These are phyloP conservation scores for Zaprionus bogoriensis DNA, from an alignment of 2,888 invertebrate species.

Conservation along the genomic window DNA sequence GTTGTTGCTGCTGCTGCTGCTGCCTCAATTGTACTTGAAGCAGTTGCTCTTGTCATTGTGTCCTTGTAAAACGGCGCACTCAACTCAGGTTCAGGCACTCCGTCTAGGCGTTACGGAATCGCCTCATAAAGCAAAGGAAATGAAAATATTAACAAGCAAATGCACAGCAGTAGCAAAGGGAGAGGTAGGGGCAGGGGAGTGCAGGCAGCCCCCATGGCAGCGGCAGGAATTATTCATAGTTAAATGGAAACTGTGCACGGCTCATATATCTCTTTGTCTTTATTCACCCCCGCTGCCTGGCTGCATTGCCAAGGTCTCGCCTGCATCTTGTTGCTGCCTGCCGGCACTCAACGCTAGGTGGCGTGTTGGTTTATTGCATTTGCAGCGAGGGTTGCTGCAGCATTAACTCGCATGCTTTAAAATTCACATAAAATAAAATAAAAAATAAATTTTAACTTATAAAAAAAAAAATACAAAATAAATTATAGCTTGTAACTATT, in stretches of 20 bases:
- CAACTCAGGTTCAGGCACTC: slow-evolving; percentile 46
- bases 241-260: slow-evolving; percentile 66
- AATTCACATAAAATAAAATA: too few relatives aligned
- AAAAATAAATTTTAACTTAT: too few relatives aligned
- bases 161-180: slow-evolving; percentile 57
- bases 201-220: neutral
- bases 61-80: slow-evolving; percentile 66
- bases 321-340: slow-evolving; percentile 1
- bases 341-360: slow-evolving; percentile 41
- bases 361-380: slow-evolving; percentile 46
- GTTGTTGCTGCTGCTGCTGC: slow-evolving; percentile 21
- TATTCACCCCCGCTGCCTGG: neutral
- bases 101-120: slow-evolving; percentile 65
- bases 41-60: slow-evolving; percentile 71
- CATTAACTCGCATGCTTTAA: too few relatives aligned
- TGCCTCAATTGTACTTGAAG: slow-evolving; percentile 55
- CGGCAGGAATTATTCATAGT: slow-evolving; percentile 69
- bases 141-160: slow-evolving; percentile 80
- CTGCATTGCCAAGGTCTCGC: slow-evolving; percentile 40
- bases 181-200: neutral
- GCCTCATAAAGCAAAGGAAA: slow-evolving; percentile 79
- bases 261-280: slow-evolving; percentile 41
- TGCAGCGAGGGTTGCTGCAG: slow-evolving; percentile 38
- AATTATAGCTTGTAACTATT: neutral
- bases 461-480: neutral